Evolutionary conservation across 2,113 vertebrate species (phyloP).

Genomic region (Gulo gulo): DNA sequence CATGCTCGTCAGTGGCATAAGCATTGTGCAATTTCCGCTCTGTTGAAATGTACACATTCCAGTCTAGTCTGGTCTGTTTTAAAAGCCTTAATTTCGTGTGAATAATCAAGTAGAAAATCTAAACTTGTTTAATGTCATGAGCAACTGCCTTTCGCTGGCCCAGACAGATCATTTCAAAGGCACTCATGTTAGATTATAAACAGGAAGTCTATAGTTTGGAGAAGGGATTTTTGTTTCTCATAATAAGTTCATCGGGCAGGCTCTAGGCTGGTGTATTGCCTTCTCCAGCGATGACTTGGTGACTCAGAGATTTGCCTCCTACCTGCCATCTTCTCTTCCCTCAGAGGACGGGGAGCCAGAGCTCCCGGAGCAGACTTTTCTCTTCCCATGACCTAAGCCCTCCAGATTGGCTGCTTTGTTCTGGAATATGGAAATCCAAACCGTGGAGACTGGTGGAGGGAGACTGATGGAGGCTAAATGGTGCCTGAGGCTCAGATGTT

Average conservation of each 20-base stretch:
- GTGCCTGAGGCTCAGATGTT: background rate
- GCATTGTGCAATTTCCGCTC: background rate
- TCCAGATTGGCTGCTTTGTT: background rate
- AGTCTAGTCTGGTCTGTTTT: background rate
- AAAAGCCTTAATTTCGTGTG: background rate
- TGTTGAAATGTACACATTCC: slow-evolving; percentile 6
- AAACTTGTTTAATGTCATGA: background rate
- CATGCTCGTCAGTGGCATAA: background rate
- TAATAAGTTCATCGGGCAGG: background rate
- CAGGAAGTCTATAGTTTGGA: background rate
- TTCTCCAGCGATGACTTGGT: background rate
- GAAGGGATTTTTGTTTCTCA: background rate
- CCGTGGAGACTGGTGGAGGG: no score
- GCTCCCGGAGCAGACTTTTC: no score
- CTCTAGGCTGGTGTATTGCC: background rate
- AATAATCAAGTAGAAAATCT: background rate
- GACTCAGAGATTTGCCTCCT: background rate
- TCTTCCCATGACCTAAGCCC: background rate
- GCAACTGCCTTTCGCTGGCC: background rate
- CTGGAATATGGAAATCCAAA: background rate
- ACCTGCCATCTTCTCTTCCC: background rate
- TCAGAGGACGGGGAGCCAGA: background rate
- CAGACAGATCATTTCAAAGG: background rate
- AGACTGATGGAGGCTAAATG: background rate
- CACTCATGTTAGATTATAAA: background rate